phyloP scores from a whole-genome alignment of 30 jellyfish, hydroid and myxozoan species.

The Chrysaora quinquecirrha region DNA sequence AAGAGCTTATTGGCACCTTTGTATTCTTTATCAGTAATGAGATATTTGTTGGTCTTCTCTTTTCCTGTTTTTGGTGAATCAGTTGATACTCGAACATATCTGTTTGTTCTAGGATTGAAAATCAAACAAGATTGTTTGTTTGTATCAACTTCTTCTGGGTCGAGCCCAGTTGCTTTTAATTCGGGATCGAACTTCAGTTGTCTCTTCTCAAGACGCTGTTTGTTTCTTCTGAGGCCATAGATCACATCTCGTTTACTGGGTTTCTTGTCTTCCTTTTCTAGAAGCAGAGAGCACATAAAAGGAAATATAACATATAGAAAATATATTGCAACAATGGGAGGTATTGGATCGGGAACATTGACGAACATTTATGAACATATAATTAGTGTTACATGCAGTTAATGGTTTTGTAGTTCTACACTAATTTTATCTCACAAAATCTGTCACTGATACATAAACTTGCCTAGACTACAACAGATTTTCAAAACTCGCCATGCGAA shows the following conservation, averaged over 20 bases:
- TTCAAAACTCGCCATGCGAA: no score
- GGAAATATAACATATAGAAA: no score
- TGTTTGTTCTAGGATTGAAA: constrained; percentile 7
- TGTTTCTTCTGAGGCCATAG: background rate
- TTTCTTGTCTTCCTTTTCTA: background rate
- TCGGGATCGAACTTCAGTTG: background rate
- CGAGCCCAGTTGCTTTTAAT: constrained; percentile 4
- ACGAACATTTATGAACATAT: no score
- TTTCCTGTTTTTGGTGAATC: background rate
- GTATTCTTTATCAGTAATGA: background rate
- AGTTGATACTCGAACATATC: background rate
- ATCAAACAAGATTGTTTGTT: background rate
- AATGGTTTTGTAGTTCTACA: no score
- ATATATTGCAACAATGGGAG: no score
- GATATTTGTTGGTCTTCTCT: background rate
- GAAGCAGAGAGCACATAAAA: no score
- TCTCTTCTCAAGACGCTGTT: background rate
- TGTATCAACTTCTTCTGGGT: constrained; percentile 4
- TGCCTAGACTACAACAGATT: no score
- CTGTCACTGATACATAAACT: no score
- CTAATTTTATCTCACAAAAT: no score
- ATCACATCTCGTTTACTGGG: background rate
- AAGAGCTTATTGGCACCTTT: constrained; percentile 6
- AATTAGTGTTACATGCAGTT: no score
- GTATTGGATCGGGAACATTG: no score